These are phyloP conservation scores for Albula glossodonta DNA, from an alignment of 2,113 vertebrate genomes.

Conservation along the genomic window DNA sequence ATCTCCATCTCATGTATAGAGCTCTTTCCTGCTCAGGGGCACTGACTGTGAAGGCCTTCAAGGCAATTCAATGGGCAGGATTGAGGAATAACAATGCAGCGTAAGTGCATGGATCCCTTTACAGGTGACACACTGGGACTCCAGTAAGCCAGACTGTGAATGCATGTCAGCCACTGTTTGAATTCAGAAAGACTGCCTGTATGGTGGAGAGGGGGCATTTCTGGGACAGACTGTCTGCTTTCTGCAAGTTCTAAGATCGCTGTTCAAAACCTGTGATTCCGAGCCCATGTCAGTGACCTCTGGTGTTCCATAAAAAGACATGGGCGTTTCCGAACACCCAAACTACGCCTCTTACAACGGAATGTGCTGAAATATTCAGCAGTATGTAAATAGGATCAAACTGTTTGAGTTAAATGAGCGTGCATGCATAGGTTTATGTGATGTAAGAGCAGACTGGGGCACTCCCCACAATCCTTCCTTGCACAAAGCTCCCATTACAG, in stretches of 20 bases:
- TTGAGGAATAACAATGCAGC: neutral
- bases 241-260: no score
- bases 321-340: neutral
- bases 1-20: neutral
- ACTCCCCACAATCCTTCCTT: conserved; percentile 3
- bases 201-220: neutral
- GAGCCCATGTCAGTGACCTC: neutral
- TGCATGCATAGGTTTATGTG: neutral
- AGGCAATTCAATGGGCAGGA: neutral
- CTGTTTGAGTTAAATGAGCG: neutral
- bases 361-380: neutral
- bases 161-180: neutral
- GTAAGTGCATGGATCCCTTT: neutral
- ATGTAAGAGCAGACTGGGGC: neutral
- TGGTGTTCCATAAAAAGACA: neutral
- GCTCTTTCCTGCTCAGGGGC: neutral
- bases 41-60: neutral
- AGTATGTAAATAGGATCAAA: no score
- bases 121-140: conserved; percentile 1
- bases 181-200: neutral
- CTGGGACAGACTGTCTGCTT: neutral
- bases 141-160: neutral
- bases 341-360: neutral
- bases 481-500: neutral
- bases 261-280: neutral